Percentiles rank a stretch among this genome's conserved stretches.
Conservation (phyloP, 2,797 vertebrate genomes). For the Premnoplex brunnescens region DNA sequence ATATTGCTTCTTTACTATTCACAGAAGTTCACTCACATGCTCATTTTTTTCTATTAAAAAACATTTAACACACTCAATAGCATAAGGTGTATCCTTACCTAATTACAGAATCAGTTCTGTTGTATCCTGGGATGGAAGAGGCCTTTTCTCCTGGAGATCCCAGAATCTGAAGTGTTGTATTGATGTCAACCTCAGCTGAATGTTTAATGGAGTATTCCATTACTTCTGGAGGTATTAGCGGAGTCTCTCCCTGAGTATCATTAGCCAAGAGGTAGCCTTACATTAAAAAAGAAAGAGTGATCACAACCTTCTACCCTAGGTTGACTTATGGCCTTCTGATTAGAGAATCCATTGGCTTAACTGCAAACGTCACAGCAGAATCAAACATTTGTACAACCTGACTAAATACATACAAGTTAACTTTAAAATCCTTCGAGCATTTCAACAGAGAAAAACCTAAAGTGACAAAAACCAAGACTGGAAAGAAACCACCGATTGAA, state of each 20-base stretch:
- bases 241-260: conserved; percentile 98
- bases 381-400: background rate
- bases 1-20: background rate
- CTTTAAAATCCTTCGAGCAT: background rate
- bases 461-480: background rate
- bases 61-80: background rate
- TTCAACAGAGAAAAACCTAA: background rate
- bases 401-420: background rate
- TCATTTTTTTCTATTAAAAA: background rate
- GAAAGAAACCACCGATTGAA: background rate
- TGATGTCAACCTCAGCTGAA: conserved; percentile 97
- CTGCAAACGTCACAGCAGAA: background rate
- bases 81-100: conserved; percentile 79
- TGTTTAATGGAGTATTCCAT: conserved; percentile 99
- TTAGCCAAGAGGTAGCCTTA: conserved; percentile 95
- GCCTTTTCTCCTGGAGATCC: conserved; percentile 98
- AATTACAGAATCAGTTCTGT: conserved; percentile 98
- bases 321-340: conserved; percentile 18
- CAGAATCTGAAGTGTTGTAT: conserved; percentile 97
- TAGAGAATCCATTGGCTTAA: background rate
- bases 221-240: conserved; percentile 95
- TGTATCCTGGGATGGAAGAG: conserved; percentile 96
- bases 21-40: background rate
- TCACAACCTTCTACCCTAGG: conserved; percentile 59
- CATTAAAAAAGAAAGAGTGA: conserved; percentile 71